Percentiles rank a stretch among this genome's conserved stretches.
These are phyloP conservation scores for Gobio gobio DNA, from an alignment of 2,113 vertebrate species.

Conservation along the genomic window DNA sequence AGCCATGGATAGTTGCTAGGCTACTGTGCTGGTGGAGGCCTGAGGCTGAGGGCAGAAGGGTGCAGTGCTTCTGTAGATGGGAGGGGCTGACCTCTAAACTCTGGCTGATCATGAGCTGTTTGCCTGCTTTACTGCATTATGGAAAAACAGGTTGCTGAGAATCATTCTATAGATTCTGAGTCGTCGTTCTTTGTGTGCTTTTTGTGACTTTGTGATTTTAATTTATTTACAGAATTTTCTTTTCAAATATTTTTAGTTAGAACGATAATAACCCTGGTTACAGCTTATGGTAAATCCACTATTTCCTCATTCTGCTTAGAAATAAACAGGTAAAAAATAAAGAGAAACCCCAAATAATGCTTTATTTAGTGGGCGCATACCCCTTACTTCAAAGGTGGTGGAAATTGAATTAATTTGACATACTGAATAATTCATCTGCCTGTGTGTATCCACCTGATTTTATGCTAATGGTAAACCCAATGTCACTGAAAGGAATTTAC, in stretches of 20 bases:
- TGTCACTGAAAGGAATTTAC: conserved; percentile 27
- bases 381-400: conserved; percentile 31
- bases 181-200: no score
- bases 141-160: background rate
- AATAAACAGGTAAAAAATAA: background rate
- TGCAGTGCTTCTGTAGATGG: background rate
- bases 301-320: background rate
- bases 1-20: conserved; percentile 51
- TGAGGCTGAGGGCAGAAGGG: background rate
- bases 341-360: background rate
- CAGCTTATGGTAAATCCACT: background rate
- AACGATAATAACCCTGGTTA: background rate
- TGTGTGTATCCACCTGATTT: conserved; percentile 16
- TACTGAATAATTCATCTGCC: conserved; percentile 45
- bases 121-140: conserved; percentile 12
- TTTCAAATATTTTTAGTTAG: no score
- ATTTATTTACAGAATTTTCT: no score
- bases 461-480: background rate
- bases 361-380: conserved; percentile 12
- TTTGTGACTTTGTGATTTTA: background rate
- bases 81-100: conserved; percentile 5
- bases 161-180: background rate
- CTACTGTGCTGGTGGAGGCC: conserved; percentile 37
- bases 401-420: conserved; percentile 39
- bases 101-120: background rate